Evolutionary conservation across 2,888 invertebrate genomes (phyloP).

Genomic region (Drosophila hawaiiensis): DNA sequence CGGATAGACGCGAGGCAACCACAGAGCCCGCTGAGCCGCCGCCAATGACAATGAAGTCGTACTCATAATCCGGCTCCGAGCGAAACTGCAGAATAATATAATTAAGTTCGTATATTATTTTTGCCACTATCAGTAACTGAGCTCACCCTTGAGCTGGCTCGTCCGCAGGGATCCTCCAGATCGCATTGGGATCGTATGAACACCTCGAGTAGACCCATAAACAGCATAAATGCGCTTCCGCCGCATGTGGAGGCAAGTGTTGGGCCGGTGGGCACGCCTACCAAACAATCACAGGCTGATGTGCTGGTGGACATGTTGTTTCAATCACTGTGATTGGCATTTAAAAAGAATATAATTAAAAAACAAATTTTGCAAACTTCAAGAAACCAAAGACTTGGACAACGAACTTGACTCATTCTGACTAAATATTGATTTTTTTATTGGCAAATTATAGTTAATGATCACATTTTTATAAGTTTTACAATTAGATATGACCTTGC

Average conservation of each 20-base stretch:
- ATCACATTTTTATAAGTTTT: slow-evolving; percentile 34
- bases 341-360: slow-evolving; percentile 50
- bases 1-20: slow-evolving; percentile 85
- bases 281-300: slow-evolving; percentile 91
- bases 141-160: slow-evolving; percentile 87
- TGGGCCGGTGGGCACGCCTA: slow-evolving; percentile 91
- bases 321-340: slow-evolving; percentile 22
- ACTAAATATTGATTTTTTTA: slow-evolving; percentile 10
- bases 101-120: neutral
- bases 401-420: slow-evolving; percentile 50
- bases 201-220: slow-evolving; percentile 95
- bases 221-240: slow-evolving; percentile 94
- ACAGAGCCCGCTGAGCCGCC: slow-evolving; percentile 85
- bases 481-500: slow-evolving; percentile 56
- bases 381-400: slow-evolving; percentile 52
- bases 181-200: slow-evolving; percentile 94
- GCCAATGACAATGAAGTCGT: slow-evolving; percentile 85
- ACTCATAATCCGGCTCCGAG: slow-evolving; percentile 85
- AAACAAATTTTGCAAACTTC: slow-evolving; percentile 41
- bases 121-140: neutral
- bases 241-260: slow-evolving; percentile 94
- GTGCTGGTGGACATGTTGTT: slow-evolving; percentile 63
- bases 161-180: slow-evolving; percentile 93
- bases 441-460: slow-evolving; percentile 39
- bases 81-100: slow-evolving; percentile 78